Evolutionary conservation across 2,797 vertebrate genomes (phyloP), one percentile per base, ranked within the genome.

Genomic region (Arctocebus calabarensis): DNA sequence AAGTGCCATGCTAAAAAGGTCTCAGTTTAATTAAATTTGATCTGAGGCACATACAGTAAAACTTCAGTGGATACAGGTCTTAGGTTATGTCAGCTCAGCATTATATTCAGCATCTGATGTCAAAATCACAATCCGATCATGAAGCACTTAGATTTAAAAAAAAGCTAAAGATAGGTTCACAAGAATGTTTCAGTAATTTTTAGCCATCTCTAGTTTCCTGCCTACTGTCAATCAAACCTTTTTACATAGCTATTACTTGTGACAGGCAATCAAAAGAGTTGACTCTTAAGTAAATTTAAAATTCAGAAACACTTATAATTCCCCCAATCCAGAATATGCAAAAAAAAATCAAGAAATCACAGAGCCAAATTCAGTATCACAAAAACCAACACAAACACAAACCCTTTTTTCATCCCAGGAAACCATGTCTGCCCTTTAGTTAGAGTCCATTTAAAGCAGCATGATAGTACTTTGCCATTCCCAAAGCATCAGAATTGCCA

Each of bases 151-250:
- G 6, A 88, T 37, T 85, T 3, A 75, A 68, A 88, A 90, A 90
- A 93, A 1, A 61, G 43, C 62, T 40, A 55, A 16, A 70, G 78
- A 34, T 3, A 52, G 19, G 16, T 57, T 52, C 75, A 37, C 32
- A 61, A 52, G 57, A 75, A 62, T 34, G 13, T 48, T 77, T 34
- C 27, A 79, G 6, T 57, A 27, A 29, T 87, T 81, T 48, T 48
- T 25, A 61, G 68, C 7, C 10, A 32, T 70, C 48, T 79, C 79
- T 62, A 64, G 20, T 52, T 86, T 82, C 70, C 73, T 89, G 43
- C 19, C 43, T 94, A 43, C 84, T 79, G 90, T 93, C n/a, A 66
- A 81, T 73, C 20, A 88, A 62, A 82, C 55, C 16, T 40, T 94
- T 29, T n/a, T n/a, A 84, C 61, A 57, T 5, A 55, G 32, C 43